Evolutionary conservation across 2,888 invertebrate species (phyloP), one percentile per base, ranked within the genome.

Genomic region (Sesamia inferens): DNA sequence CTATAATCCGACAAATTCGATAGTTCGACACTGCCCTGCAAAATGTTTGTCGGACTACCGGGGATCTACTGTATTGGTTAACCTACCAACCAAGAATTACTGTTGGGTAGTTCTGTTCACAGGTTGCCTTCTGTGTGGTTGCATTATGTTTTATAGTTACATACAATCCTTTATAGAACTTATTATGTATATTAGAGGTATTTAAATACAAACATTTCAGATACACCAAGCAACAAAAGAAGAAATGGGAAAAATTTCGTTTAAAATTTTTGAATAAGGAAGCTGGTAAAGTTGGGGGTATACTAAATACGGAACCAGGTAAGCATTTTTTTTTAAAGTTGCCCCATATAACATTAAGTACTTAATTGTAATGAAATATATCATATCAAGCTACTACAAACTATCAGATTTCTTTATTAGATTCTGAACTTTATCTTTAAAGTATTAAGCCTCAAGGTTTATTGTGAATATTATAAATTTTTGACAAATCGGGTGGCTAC

Each of bases 191-290:
- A 31, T 8, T 31, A 24, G 8, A 48, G n/a, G 3, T 22, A 13
- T 31, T 31, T 31, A 31, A 31, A 2, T 19, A 39, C 42, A 44
- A 48, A 54, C 44, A 44, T 77, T 78, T 68, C 75, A 78, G 78
- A 47, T 68, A 47, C 8, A n/a, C n/a, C 13, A 57, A 68, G 14
- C 68, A 59, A 31, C 80, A 68, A 80, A 55, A 22, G n/a, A 65
- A 61, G 24, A 78, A 74, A 57, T 57, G 44, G 64, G 5, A 2
- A 7, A 64, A 51, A 47, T n/a, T 22, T 13, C 31, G 39, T n/a
- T n/a, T 19, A 3, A 79, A 68, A 13, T 0, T 22, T 5, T 8
- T 0, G 0, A 76, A 51, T 16, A 14, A 10, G 3, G 16, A n/a
- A 19, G 19, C 2, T 1, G 5, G 5, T n/a, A n/a, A 31, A n/a